Percentiles rank a stretch among this genome's conserved stretches.
Evolutionary conservation across 2,888 invertebrate species (phyloP).

Genomic region (Cynaeus angustus): DNA sequence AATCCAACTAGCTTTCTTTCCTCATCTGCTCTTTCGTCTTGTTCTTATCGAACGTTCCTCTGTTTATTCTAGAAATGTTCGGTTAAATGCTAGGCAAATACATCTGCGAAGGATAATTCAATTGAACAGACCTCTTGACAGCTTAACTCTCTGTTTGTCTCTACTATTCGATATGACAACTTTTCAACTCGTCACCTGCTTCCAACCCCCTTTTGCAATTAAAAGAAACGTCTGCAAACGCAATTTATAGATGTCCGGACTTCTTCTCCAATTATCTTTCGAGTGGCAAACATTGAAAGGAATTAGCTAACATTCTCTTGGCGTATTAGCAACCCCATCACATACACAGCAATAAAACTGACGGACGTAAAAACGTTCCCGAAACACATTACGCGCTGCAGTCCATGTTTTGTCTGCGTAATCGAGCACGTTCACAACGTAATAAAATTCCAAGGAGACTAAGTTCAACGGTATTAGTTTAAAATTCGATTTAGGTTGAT

Average conservation of each 20-base stretch:
- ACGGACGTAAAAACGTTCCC: conserved; percentile 23
- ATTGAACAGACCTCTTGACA: conserved; percentile 56
- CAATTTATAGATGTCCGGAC: conserved; percentile 41
- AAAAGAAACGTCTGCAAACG: conserved; percentile 43
- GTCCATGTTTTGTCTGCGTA: conserved; percentile 3
- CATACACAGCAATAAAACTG: conserved; percentile 27
- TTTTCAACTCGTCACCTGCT: conserved; percentile 51
- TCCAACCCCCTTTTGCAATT: conserved; percentile 31
- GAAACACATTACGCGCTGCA: conserved; percentile 7
- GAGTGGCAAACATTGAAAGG: conserved; percentile 32
- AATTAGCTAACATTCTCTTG: conserved; percentile 27
- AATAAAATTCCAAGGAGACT: background rate
- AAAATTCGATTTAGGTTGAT: conserved; percentile 15
- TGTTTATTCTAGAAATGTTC: conserved; percentile 55
- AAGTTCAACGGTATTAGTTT: background rate
- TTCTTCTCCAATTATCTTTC: conserved; percentile 31
- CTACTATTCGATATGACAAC: conserved; percentile 54
- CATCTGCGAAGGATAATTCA: conserved; percentile 57
- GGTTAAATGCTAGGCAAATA: conserved; percentile 57
- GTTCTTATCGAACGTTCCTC: conserved; percentile 45
- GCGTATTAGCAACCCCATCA: conserved; percentile 31
- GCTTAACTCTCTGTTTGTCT: conserved; percentile 57
- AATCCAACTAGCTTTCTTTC: conserved; percentile 26
- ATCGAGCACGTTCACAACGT: background rate
- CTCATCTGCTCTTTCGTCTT: conserved; percentile 29